phyloP scores from a whole-genome alignment of 37 sponge, comb jelly and placozoan species.

The Cliona cf. orientalis region DNA sequence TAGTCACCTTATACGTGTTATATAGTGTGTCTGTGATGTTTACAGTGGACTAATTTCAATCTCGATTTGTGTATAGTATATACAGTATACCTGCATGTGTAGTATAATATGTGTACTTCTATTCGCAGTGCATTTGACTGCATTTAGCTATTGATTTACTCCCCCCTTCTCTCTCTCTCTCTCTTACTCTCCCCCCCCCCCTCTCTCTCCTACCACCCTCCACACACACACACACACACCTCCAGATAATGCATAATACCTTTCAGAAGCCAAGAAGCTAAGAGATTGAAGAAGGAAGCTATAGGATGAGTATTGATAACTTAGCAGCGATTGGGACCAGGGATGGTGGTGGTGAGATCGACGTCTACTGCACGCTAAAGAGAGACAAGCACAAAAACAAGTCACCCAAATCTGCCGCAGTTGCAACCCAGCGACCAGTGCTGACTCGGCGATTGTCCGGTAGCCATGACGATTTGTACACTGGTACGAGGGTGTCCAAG shows the following conservation, averaged over 20 bases:
- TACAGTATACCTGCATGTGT: too few relatives aligned
- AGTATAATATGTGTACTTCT: too few relatives aligned
- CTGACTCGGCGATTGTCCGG: neutral
- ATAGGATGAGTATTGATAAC: neutral
- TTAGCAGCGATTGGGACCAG: neutral
- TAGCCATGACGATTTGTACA: conserved; percentile 25
- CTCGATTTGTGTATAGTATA: too few relatives aligned
- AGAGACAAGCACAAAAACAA: neutral
- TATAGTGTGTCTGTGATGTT: too few relatives aligned
- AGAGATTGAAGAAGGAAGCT: neutral
- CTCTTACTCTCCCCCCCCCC: too few relatives aligned
- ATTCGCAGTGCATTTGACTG: too few relatives aligned
- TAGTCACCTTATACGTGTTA: too few relatives aligned
- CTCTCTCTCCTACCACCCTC: too few relatives aligned
- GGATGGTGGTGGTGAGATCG: neutral
- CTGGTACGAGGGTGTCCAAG: conserved; percentile 44
- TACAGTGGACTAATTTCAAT: too few relatives aligned
- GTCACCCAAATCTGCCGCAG: neutral
- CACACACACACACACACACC: too few relatives aligned
- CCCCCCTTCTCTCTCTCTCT: too few relatives aligned
- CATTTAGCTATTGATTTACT: too few relatives aligned
- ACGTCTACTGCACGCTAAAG: conserved; percentile 16
- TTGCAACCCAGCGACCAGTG: neutral
- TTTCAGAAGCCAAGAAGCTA: neutral
- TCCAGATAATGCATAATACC: neutral